These are phyloP conservation scores for Mustela nigripes DNA, from an alignment of 2,113 vertebrate genomes.

Conservation along the genomic window DNA sequence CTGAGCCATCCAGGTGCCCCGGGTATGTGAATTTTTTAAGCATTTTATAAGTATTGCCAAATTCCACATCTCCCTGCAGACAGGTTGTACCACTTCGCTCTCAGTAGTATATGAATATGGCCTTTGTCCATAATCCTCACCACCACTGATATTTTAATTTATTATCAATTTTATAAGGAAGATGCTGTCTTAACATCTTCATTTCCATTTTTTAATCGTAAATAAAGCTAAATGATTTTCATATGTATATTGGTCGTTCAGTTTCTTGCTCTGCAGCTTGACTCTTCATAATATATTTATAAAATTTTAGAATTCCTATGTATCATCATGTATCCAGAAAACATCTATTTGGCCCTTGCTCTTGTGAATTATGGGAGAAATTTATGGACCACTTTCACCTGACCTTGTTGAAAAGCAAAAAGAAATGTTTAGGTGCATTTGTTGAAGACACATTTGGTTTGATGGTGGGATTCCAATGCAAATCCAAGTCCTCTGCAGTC, in stretches of 20 bases:
- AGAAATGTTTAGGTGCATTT: neutral
- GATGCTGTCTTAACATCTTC: neutral
- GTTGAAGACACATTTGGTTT: neutral
- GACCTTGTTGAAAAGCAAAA: neutral
- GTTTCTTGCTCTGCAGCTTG: neutral
- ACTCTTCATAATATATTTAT: neutral
- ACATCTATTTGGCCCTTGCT: neutral
- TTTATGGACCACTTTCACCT: neutral
- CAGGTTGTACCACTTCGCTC: neutral
- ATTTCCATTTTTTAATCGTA: neutral
- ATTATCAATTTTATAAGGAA: neutral
- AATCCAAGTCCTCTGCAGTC: neutral
- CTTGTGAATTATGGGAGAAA: neutral
- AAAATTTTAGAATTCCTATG: neutral
- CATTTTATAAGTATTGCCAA: neutral
- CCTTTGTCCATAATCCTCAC: neutral
- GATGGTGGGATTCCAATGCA: neutral
- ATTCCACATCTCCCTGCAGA: fast-evolving
- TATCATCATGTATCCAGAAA: neutral
- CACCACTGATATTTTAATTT: neutral
- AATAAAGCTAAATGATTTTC: neutral
- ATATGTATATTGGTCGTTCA: neutral
- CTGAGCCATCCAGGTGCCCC: neutral
- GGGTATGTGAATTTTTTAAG: neutral
- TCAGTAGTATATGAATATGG: neutral